These are phyloP conservation scores for Pristionchus maxplancki DNA, from an alignment of 2,888 invertebrate genomes.

Conservation along the genomic window DNA sequence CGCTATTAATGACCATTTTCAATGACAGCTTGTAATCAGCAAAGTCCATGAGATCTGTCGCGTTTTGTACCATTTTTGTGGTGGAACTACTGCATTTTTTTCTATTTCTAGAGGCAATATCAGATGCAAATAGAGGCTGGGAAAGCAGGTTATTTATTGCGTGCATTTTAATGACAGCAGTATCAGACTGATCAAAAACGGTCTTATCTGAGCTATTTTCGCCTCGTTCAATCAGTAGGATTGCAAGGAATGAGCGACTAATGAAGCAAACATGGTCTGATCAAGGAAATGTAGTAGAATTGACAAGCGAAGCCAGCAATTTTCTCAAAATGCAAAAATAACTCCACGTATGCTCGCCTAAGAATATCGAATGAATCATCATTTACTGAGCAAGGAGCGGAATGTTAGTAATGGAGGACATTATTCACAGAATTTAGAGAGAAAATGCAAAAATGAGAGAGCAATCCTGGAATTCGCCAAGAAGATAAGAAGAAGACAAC, in stretches of 20 bases:
- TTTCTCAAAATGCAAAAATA: neutral
- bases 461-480: neutral
- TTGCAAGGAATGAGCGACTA: neutral
- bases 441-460: neutral
- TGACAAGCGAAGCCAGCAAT: neutral
- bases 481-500: constrained; percentile 14
- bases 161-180: neutral
- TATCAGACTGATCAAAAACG: neutral
- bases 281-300: too few species aligned
- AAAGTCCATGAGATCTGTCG: too few species aligned
- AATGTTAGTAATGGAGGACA: neutral
- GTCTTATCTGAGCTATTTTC: neutral
- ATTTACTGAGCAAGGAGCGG: neutral
- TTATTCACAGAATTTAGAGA: too few species aligned
- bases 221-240: neutral
- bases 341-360: neutral
- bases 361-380: neutral
- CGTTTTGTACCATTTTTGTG: too few species aligned
- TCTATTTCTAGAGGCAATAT: too few species aligned
- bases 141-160: neutral
- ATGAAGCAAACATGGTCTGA: too few species aligned
- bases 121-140: neutral
- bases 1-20: neutral
- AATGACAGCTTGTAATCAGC: too few species aligned
- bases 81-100: too few species aligned